Conservation (phyloP, 2,797 vertebrate species). For the Rhincodon typus region DNA sequence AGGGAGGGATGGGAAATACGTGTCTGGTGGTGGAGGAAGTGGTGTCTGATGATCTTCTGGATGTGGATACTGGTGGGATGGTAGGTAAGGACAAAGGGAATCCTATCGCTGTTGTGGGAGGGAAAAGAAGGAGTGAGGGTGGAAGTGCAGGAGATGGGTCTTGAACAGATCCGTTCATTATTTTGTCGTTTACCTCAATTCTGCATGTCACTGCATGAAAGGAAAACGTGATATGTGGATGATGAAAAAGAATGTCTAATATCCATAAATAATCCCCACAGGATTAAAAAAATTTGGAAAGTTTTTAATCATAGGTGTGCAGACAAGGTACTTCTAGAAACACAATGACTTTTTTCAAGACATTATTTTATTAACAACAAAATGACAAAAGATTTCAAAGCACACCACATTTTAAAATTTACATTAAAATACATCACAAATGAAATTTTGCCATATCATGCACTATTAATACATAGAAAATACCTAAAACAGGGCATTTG, state of each 20-base stretch:
- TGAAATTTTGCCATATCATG: conserved; percentile 20
- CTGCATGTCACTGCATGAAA: not conserved
- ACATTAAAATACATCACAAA: conserved; percentile 34
- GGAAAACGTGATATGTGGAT: not conserved
- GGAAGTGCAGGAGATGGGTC: no score
- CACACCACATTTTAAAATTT: conserved; percentile 21
- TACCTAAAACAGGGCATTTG: conserved; percentile 10
- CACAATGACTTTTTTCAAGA: not conserved
- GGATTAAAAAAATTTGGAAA: not conserved
- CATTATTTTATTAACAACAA: conserved; percentile 33
- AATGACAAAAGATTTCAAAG: conserved; percentile 26
- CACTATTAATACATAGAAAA: conserved; percentile 36
- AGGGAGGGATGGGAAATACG: no score
- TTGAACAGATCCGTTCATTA: no score
- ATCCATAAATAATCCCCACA: not conserved
- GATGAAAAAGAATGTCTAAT: not conserved
- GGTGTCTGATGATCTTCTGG: no score
- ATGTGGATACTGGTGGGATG: no score
- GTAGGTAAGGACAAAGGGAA: no score
- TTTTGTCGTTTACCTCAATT: not conserved
- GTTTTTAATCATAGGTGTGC: not conserved
- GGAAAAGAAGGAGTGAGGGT: no score
- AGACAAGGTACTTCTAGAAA: not conserved
- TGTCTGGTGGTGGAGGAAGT: no score
- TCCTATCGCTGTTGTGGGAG: no score